These are phyloP conservation scores for Paraescarpia echinospica DNA, from an alignment of 1,140 invertebrate species.

Conservation along the genomic window DNA sequence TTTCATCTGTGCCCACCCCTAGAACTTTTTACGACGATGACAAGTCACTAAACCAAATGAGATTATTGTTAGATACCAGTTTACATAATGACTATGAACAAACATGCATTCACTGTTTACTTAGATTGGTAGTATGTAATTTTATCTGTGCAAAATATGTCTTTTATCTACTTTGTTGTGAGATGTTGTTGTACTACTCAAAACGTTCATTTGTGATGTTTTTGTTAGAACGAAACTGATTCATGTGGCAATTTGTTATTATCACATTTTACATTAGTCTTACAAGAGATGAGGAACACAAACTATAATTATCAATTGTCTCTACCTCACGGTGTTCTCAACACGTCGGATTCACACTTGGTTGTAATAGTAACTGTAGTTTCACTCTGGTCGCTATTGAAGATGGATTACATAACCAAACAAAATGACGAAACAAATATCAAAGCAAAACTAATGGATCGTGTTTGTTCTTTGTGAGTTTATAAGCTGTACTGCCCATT, in stretches of 20 bases:
- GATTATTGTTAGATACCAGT: not conserved
- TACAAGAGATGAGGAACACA: not conserved
- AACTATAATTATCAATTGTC: not conserved
- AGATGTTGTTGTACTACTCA: not conserved
- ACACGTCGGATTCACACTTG: too few species aligned
- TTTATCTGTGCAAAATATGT: not conserved
- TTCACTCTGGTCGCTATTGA: not conserved
- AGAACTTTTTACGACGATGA: not conserved
- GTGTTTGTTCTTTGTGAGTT: too few species aligned
- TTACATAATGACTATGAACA: not conserved
- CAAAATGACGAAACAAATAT: not conserved
- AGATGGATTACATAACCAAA: not conserved
- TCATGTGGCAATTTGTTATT: not conserved
- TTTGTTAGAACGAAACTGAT: not conserved
- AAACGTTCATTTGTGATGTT: not conserved
- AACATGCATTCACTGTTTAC: not conserved
- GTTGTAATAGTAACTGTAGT: not conserved
- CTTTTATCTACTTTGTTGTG: not conserved
- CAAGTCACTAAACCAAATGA: not conserved
- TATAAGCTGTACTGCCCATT: too few species aligned
- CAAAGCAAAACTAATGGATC: not conserved
- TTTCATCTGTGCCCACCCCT: too few species aligned
- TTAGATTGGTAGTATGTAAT: not conserved
- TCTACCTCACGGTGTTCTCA: not conserved
- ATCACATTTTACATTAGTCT: not conserved